These are phyloP conservation scores for Zeus faber DNA, from an alignment of 2,113 vertebrate genomes.

Conservation along the genomic window DNA sequence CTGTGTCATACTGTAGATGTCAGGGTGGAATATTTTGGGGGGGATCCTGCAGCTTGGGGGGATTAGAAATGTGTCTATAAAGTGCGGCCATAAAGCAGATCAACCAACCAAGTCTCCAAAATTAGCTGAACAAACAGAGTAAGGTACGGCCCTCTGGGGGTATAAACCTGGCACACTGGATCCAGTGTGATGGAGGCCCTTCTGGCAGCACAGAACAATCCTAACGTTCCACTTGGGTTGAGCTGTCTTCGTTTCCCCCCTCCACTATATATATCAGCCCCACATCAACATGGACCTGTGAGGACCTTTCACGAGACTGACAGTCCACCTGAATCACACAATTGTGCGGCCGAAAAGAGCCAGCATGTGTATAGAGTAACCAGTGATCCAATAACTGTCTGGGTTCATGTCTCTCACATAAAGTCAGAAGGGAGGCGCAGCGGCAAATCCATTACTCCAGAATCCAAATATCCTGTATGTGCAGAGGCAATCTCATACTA, in stretches of 20 bases:
- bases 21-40: background rate
- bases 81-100: slow-evolving; percentile 51
- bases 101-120: slow-evolving; percentile 53
- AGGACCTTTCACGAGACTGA: slow-evolving; percentile 61
- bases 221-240: slow-evolving; percentile 61
- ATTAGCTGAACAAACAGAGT: slow-evolving; percentile 65
- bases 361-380: slow-evolving; percentile 63
- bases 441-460: slow-evolving; percentile 40
- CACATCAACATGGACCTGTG: slow-evolving; percentile 51
- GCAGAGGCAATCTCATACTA: slow-evolving; percentile 32
- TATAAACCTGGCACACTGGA: slow-evolving; percentile 52
- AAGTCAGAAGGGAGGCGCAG: slow-evolving; percentile 52
- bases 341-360: slow-evolving; percentile 55
- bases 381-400: slow-evolving; percentile 69
- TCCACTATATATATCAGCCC: slow-evolving; percentile 51
- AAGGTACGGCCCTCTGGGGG: slow-evolving; percentile 55
- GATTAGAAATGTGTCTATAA: slow-evolving; percentile 48
- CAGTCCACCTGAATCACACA: slow-evolving; percentile 69
- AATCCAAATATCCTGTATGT: slow-evolving; percentile 37
- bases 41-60: slow-evolving; percentile 26
- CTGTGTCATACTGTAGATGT: background rate
- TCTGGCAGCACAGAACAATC: slow-evolving; percentile 60
- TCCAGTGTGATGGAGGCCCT: slow-evolving; percentile 57
- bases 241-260: slow-evolving; percentile 57
- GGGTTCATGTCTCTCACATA: slow-evolving; percentile 69